A percentile compares a stretch with the other conserved stretches of the same genome.
Conservation (phyloP, 2,113 vertebrate species). For the Philantomba maxwellii region DNA sequence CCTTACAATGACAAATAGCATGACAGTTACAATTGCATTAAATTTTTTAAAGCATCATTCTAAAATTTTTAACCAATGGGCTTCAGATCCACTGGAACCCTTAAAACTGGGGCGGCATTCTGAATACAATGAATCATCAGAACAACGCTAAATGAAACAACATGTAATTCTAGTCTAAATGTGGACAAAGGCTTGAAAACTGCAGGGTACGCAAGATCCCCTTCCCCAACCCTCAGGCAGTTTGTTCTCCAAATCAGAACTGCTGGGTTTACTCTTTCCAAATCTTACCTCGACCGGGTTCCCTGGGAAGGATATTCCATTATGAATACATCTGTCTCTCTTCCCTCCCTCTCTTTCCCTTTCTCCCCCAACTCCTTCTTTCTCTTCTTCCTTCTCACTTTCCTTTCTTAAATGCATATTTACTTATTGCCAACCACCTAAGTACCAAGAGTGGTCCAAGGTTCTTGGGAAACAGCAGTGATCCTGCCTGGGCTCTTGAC, state of each 20-base stretch:
- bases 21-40: slow-evolving; percentile 12
- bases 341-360: background rate
- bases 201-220: background rate
- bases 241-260: background rate
- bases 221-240: background rate
- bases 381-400: background rate
- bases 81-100: slow-evolving; percentile 29
- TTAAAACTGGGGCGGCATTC: background rate
- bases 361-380: background rate
- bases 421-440: background rate
- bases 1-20: slow-evolving; percentile 43
- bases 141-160: background rate
- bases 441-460: background rate
- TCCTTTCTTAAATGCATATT: background rate
- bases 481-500: background rate
- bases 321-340: background rate
- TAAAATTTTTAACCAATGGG: slow-evolving; percentile 8
- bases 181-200: background rate
- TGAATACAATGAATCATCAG: background rate
- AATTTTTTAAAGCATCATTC: slow-evolving; percentile 19
- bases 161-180: background rate
- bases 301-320: background rate
- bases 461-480: background rate
- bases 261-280: background rate
- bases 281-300: background rate